phyloP scores from a whole-genome alignment of 2,113 vertebrate species.

The Oncorhynchus mykiss region DNA sequence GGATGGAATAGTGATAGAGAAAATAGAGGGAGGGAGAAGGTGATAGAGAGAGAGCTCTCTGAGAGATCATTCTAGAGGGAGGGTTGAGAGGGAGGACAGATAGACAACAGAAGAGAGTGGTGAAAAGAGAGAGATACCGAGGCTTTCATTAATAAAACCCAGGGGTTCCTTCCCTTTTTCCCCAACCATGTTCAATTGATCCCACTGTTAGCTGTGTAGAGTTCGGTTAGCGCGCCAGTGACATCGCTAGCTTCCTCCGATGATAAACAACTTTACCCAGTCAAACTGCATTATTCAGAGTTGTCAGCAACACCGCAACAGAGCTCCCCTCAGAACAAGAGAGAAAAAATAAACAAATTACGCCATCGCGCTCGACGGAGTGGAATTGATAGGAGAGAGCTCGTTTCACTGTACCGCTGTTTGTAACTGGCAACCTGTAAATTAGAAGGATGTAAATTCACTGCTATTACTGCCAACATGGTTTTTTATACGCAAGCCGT shows the following conservation, averaged over 20 bases:
- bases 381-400: slow-evolving; percentile 32
- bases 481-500: slow-evolving; percentile 4
- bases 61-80: not conserved
- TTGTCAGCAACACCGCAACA: slow-evolving; percentile 34
- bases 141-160: slow-evolving; percentile 6
- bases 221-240: not conserved
- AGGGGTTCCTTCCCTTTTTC: not conserved
- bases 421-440: slow-evolving; percentile 17
- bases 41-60: slow-evolving; percentile 4
- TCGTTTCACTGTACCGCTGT: slow-evolving; percentile 5
- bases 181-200: slow-evolving; percentile 19
- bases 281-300: slow-evolving; percentile 52
- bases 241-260: slow-evolving; percentile 17
- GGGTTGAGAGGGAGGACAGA: not conserved
- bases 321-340: not conserved
- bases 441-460: slow-evolving; percentile 30
- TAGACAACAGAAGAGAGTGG: not conserved
- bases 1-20: not conserved
- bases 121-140: not conserved
- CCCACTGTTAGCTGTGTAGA: slow-evolving; percentile 23
- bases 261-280: slow-evolving; percentile 49
- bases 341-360: slow-evolving; percentile 43
- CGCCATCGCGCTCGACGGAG: slow-evolving; percentile 26
- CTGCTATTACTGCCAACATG: slow-evolving; percentile 9
- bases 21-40: not conserved